Conservation (phyloP, 2,888 invertebrate genomes). For the Limnephilus marmoratus region DNA sequence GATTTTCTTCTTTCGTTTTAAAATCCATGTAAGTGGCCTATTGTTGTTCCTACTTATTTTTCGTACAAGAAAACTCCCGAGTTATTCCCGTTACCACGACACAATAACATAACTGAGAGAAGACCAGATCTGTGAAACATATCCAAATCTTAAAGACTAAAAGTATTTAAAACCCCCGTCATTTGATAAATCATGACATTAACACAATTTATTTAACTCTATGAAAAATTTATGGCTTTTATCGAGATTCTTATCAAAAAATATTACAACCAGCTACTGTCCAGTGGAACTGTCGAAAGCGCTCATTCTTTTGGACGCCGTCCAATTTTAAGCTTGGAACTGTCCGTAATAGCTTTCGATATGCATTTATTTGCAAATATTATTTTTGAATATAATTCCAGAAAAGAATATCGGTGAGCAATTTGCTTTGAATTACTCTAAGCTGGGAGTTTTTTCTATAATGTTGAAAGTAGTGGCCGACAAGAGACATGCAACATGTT, state of each 20-base stretch:
- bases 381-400: background rate
- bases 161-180: background rate
- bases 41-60: background rate
- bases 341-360: background rate
- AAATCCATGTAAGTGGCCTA: too few species aligned
- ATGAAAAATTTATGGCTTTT: background rate
- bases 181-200: background rate
- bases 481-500: too few species aligned
- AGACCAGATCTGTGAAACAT: background rate
- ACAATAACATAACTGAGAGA: background rate
- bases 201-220: background rate
- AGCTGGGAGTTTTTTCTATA: too few species aligned
- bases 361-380: background rate
- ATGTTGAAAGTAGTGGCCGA: too few species aligned
- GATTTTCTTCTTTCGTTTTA: too few species aligned
- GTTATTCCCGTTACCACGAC: background rate
- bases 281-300: background rate
- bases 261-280: background rate
- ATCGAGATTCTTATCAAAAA: background rate
- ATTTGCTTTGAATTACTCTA: background rate
- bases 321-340: background rate
- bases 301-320: background rate
- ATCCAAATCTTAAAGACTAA: too few species aligned
- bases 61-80: background rate
- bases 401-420: background rate